Evolutionary conservation across 1,140 invertebrate species (phyloP).

Genomic region (Apis florea): DNA sequence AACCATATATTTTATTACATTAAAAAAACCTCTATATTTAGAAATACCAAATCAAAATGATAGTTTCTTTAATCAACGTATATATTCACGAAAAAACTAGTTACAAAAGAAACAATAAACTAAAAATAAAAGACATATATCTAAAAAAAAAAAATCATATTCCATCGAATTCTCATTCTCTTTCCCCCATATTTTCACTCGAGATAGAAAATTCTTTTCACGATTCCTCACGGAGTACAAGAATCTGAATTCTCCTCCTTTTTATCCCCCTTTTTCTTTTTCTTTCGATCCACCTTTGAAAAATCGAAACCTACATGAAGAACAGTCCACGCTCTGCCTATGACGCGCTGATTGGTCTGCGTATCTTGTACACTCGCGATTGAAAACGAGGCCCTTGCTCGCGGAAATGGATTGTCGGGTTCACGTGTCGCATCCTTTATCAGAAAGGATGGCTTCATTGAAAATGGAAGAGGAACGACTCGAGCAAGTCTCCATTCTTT

Average conservation of each 20-base stretch:
- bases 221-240: background rate
- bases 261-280: no score
- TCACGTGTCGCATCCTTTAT: constrained; percentile 19
- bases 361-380: background rate
- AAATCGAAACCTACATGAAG: constrained; percentile 7
- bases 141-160: background rate
- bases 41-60: no score
- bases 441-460: constrained; percentile 6
- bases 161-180: background rate
- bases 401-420: constrained; percentile 19
- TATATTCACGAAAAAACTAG: no score
- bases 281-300: background rate
- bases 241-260: background rate
- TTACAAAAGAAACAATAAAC: no score
- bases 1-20: no score
- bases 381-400: background rate
- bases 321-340: background rate
- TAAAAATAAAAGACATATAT: background rate
- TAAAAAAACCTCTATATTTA: no score
- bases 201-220: constrained; percentile 20
- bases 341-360: constrained; percentile 13
- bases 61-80: no score
- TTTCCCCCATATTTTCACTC: background rate
- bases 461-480: constrained; percentile 8
- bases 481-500: background rate